These are phyloP conservation scores for Sycobia sp. DNA, from an alignment of 1,140 invertebrate species.

Conservation along the genomic window DNA sequence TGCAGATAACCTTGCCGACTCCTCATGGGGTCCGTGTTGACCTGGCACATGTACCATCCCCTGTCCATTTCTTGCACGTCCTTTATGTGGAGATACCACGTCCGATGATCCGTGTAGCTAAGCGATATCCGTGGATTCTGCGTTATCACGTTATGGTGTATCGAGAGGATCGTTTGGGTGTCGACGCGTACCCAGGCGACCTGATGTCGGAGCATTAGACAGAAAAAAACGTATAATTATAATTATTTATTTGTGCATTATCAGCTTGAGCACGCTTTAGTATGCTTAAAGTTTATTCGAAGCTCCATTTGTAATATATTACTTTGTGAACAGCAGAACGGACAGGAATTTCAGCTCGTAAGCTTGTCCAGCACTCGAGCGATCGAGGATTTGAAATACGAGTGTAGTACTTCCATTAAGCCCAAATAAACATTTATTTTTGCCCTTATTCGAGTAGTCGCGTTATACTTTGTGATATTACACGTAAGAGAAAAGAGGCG, in stretches of 20 bases:
- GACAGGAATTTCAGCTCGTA: too few relatives aligned
- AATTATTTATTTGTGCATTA: neutral
- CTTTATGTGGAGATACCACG: constrained; percentile 86
- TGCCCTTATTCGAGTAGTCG: too few relatives aligned
- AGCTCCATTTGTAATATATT: too few relatives aligned
- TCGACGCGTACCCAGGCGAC: constrained; percentile 91
- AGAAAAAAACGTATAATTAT: neutral
- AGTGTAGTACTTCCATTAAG: too few relatives aligned
- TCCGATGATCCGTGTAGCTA: constrained; percentile 85
- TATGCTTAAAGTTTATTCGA: too few relatives aligned
- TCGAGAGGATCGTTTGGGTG: constrained; percentile 88
- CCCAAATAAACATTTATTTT: too few relatives aligned
- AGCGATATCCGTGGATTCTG: constrained; percentile 85
- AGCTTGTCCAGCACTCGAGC: too few relatives aligned
- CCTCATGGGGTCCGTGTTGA: constrained; percentile 86
- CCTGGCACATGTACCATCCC: constrained; percentile 86
- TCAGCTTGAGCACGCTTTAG: too few relatives aligned
- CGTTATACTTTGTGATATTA: too few relatives aligned
- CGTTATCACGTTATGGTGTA: constrained; percentile 87
- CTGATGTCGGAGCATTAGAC: constrained; percentile 62
- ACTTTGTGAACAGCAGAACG: too few relatives aligned
- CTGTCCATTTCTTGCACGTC: constrained; percentile 80
- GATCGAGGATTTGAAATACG: too few relatives aligned
- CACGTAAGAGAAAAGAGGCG: neutral
- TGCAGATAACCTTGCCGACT: constrained; percentile 83